These are phyloP conservation scores for Tetrao urogallus DNA, from an alignment of 2,113 vertebrate species.

Conservation along the genomic window DNA sequence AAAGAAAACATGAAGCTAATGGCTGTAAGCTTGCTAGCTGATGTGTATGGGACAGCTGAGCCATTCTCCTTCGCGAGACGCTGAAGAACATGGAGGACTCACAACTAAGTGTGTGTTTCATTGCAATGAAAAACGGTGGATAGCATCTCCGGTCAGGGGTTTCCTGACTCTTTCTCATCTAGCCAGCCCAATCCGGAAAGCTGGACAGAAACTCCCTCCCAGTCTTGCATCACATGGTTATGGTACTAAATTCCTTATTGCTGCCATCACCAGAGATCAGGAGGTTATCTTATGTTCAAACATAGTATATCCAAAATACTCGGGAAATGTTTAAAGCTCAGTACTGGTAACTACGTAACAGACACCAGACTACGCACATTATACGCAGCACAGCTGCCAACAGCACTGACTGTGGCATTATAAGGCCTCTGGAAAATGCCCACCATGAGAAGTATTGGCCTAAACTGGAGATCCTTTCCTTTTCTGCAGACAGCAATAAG, in stretches of 20 bases:
- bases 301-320: neutral
- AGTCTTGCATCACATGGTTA: neutral
- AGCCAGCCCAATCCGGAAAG: neutral
- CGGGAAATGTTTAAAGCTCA: neutral
- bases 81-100: neutral
- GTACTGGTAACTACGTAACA: neutral
- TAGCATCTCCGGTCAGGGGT: neutral
- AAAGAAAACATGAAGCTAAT: neutral
- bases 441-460: neutral
- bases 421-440: neutral
- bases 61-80: neutral
- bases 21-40: neutral
- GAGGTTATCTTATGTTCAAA: neutral
- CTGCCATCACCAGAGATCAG: neutral
- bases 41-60: neutral
- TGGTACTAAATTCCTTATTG: neutral
- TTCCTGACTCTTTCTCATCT: neutral
- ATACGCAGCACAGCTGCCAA: neutral
- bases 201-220: neutral
- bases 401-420: neutral
- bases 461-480: neutral
- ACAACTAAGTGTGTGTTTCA: neutral
- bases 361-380: neutral
- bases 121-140: fast-evolving
- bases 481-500: neutral